phyloP scores from a whole-genome alignment of 2,113 vertebrate genomes.

The Silurus glanis region DNA sequence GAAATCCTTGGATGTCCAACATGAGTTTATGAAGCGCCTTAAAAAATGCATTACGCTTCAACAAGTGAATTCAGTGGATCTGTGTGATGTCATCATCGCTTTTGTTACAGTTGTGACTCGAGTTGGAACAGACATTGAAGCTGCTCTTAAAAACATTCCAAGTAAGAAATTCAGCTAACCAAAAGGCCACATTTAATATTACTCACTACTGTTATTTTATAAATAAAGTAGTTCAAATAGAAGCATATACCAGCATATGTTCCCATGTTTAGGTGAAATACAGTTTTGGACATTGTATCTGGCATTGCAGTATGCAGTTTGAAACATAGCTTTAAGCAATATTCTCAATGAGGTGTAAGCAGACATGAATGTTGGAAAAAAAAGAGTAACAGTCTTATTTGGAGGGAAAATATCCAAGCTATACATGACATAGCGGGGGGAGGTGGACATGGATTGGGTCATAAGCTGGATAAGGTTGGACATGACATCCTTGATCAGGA shows the following conservation, averaged over 20 bases:
- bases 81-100: conserved; percentile 2
- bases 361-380: no score
- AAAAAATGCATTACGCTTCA: not conserved
- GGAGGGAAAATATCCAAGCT: no score
- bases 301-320: not conserved
- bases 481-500: no score
- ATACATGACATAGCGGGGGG: no score
- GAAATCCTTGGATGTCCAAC: not conserved
- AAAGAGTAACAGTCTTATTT: no score
- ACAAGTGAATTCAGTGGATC: not conserved
- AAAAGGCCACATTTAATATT: not conserved
- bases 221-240: not conserved
- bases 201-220: not conserved
- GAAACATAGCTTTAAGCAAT: not conserved
- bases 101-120: conserved; percentile 17
- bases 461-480: no score
- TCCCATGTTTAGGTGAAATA: not conserved
- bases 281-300: not conserved
- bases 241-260: not conserved
- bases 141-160: conserved; percentile 19
- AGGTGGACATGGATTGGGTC: no score
- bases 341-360: not conserved
- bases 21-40: not conserved
- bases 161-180: not conserved
- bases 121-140: conserved; percentile 29